Percentiles rank a stretch among this genome's conserved stretches.
These are phyloP conservation scores for Margaritifera margaritifera DNA, from an alignment of 2,888 invertebrate genomes.

Conservation along the genomic window DNA sequence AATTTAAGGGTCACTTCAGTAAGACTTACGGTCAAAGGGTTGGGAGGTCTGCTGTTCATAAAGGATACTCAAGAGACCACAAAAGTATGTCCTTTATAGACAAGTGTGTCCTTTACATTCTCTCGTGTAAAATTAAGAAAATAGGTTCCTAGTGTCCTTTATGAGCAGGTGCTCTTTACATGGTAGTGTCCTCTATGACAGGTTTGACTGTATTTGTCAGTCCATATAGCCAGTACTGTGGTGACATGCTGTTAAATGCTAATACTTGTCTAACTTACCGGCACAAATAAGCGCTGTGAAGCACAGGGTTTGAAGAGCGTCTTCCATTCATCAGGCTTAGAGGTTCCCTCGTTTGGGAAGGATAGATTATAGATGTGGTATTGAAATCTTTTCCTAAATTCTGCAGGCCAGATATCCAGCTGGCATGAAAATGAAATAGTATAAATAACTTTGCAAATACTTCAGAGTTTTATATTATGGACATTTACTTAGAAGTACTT, in stretches of 20 bases:
- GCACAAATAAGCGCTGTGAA: constrained; percentile 92
- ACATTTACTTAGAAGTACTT: no score
- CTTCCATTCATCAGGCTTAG: constrained; percentile 85
- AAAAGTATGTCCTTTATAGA: no score
- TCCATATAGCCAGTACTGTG: not conserved
- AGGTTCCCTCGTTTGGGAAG: constrained; percentile 80
- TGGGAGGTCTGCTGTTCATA: no score
- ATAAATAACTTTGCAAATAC: no score
- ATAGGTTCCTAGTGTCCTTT: not conserved
- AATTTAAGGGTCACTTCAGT: no score
- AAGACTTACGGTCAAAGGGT: no score
- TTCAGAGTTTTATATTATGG: no score
- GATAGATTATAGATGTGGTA: constrained; percentile 84
- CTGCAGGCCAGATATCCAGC: constrained; percentile 82
- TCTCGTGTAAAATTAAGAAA: no score
- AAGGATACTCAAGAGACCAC: no score
- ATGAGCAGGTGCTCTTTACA: no score
- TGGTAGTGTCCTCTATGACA: not conserved
- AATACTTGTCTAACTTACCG: constrained; percentile 79
- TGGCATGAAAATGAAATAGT: constrained; percentile 49
- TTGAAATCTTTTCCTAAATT: constrained; percentile 79
- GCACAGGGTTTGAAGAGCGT: constrained; percentile 95
- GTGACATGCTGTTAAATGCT: no score
- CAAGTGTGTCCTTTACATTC: no score
- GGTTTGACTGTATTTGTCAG: not conserved